These are phyloP conservation scores for Tympanuchus pallidicinctus DNA, from an alignment of 2,113 vertebrate species.

Conservation along the genomic window DNA sequence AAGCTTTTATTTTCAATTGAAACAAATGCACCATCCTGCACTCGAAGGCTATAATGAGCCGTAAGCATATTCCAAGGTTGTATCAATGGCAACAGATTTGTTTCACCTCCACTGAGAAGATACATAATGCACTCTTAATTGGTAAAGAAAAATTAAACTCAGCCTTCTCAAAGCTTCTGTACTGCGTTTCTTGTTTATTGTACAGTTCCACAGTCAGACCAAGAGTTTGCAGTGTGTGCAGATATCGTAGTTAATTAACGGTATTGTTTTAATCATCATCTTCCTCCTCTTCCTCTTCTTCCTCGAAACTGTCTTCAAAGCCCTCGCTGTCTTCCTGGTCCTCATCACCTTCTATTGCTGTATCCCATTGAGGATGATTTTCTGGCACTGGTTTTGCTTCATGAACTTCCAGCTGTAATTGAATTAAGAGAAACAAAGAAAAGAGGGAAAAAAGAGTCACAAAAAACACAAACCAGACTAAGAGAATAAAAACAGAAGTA, in stretches of 20 bases:
- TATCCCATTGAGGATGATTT: slow-evolving; percentile 98
- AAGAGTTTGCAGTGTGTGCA: slow-evolving; percentile 72
- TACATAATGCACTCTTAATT: slow-evolving; percentile 77
- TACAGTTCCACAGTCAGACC: slow-evolving; percentile 75
- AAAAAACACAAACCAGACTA: background rate
- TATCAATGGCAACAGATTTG: slow-evolving; percentile 67
- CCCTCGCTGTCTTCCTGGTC: slow-evolving; percentile 99
- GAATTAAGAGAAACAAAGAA: background rate
- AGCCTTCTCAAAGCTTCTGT: slow-evolving; percentile 70
- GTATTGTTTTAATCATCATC: slow-evolving; percentile 74
- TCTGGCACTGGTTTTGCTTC: slow-evolving; percentile 97
- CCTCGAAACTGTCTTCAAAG: slow-evolving; percentile 98
- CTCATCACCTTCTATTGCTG: slow-evolving; percentile 96
- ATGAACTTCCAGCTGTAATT: slow-evolving; percentile 92
- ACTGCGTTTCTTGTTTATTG: slow-evolving; percentile 73
- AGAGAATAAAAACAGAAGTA: background rate
- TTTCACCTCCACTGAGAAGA: slow-evolving; percentile 70
- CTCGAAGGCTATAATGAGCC: slow-evolving; percentile 72
- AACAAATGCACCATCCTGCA: slow-evolving; percentile 78
- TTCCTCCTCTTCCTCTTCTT: slow-evolving; percentile 93
- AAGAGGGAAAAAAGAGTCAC: background rate
- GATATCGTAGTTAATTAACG: slow-evolving; percentile 58
- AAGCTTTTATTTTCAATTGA: slow-evolving; percentile 80
- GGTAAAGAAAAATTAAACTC: slow-evolving; percentile 74
- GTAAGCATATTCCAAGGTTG: slow-evolving; percentile 66